phyloP scores from a whole-genome alignment of 2,113 vertebrate genomes.

The Prietella phreatophila region DNA sequence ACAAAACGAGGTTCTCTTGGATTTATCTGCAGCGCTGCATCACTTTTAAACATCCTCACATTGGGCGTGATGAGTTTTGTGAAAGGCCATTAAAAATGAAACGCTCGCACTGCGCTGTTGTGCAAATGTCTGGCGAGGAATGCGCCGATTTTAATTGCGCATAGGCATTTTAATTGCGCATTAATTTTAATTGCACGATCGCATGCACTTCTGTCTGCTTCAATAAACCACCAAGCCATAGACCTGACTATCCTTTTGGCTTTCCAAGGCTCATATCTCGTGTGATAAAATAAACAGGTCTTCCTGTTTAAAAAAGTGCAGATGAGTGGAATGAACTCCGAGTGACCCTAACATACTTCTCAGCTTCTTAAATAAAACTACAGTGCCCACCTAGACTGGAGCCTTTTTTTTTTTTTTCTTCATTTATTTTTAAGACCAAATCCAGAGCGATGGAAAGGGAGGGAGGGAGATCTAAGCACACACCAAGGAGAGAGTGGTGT shows the following conservation, averaged over 20 bases:
- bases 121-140: slow-evolving; percentile 20
- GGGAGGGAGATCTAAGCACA: background rate
- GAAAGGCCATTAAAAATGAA: slow-evolving; percentile 17
- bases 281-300: background rate
- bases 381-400: background rate
- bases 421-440: background rate
- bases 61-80: background rate
- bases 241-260: background rate
- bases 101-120: background rate
- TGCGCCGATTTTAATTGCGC: slow-evolving; percentile 1
- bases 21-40: background rate
- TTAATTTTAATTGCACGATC: slow-evolving; percentile 17
- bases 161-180: slow-evolving; percentile 1
- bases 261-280: background rate
- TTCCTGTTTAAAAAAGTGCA: background rate
- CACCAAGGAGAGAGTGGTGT: slow-evolving; percentile 8
- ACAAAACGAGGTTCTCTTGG: background rate
- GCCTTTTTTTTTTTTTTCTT: background rate
- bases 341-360: background rate
- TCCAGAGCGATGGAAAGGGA: background rate
- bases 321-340: slow-evolving; percentile 1
- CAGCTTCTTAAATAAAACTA: background rate
- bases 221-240: background rate
- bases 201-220: background rate
- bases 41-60: background rate